Evolutionary conservation across 1,140 invertebrate species (phyloP).

Genomic region (Daktulosphaira vitifoliae): DNA sequence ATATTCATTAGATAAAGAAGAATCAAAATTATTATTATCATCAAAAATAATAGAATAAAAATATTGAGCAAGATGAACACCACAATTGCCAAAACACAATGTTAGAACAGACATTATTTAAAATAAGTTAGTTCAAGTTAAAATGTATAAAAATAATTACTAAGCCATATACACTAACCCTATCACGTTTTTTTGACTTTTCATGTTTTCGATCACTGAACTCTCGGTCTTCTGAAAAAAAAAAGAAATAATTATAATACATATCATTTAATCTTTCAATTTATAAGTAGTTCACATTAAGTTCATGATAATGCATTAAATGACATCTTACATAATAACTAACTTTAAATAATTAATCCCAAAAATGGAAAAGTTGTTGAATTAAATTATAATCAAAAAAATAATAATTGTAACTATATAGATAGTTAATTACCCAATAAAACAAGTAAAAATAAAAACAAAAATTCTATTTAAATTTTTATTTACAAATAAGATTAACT

Average conservation of each 20-base stretch:
- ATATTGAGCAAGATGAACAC: constrained; percentile 2
- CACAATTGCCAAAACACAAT: constrained; percentile 26
- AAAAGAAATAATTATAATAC: not conserved
- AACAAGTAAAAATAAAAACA: no score
- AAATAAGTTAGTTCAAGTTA: not conserved
- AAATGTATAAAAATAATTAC: not conserved
- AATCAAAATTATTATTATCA: constrained; percentile 14
- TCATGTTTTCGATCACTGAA: constrained; percentile 29
- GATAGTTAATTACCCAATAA: no score
- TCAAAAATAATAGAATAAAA: constrained; percentile 27
- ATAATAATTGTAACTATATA: no score
- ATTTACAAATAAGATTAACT: no score
- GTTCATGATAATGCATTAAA: no score
- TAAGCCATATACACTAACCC: constrained; percentile 28
- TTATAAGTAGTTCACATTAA: no score
- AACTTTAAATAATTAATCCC: no score
- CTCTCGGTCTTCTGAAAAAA: constrained; percentile 24
- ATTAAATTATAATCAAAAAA: no score
- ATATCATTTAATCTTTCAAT: no score
- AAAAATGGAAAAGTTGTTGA: no score
- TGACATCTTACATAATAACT: no score
- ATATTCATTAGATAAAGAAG: not conserved
- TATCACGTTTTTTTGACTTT: constrained; percentile 31
- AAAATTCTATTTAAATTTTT: no score
- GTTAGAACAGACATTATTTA: constrained; percentile 17